Percentiles rank a stretch among this genome's conserved stretches.
These are phyloP conservation scores for Euglossa dilemma DNA, from an alignment of 1,140 invertebrate species.

Conservation along the genomic window DNA sequence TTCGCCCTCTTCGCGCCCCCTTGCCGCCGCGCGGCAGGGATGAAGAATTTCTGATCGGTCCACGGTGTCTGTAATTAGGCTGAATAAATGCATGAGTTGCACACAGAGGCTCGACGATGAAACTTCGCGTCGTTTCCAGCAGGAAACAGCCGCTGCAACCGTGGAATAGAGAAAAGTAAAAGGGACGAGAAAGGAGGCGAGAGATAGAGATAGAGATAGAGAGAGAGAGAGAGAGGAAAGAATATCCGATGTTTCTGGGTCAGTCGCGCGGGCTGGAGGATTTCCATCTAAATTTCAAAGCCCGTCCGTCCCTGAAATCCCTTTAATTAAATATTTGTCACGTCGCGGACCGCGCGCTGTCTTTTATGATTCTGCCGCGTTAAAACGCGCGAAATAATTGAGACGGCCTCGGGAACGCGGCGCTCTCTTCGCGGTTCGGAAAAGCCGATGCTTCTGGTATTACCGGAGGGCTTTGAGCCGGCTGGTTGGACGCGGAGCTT, in stretches of 20 bases:
- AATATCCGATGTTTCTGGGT: constrained; percentile 49
- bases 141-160: not conserved
- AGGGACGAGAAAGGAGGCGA: not conserved
- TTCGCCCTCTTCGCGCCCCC: too few species aligned
- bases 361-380: not conserved
- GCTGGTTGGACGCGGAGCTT: not conserved
- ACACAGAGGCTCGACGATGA: constrained; percentile 34
- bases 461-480: not conserved
- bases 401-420: not conserved
- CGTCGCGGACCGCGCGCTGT: not conserved
- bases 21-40: not conserved
- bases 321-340: constrained; percentile 53
- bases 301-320: constrained; percentile 25
- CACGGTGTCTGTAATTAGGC: constrained; percentile 51
- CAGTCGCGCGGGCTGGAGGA: constrained; percentile 23
- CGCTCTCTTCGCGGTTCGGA: not conserved
- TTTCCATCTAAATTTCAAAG: constrained; percentile 55
- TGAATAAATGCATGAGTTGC: constrained; percentile 69
- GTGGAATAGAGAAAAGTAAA: not conserved
- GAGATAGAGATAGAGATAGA: too few species aligned
- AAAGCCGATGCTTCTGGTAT: not conserved
- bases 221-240: not conserved
- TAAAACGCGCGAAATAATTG: constrained; percentile 13
- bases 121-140: constrained; percentile 30
- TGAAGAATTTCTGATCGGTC: constrained; percentile 51